Percentiles rank a stretch among this genome's conserved stretches.
Evolutionary conservation across 2,888 invertebrate genomes (phyloP).

Genomic region (Dugesia japonica): DNA sequence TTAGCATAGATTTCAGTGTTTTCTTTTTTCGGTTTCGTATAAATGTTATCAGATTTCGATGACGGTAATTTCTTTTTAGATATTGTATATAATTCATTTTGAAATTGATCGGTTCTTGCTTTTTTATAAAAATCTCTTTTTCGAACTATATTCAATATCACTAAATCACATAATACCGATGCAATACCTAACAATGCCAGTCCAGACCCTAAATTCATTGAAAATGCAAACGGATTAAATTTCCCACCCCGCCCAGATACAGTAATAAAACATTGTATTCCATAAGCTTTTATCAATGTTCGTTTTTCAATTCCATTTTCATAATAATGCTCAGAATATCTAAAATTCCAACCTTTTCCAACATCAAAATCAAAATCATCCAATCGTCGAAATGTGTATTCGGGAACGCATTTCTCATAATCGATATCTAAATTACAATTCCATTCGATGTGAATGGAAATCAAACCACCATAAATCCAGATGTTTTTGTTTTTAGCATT

Average conservation of each 20-base stretch:
- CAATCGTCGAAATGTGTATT: slow-evolving; percentile 34
- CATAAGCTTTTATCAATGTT: slow-evolving; percentile 36
- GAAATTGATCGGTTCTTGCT: slow-evolving; percentile 33
- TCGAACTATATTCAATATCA: slow-evolving; percentile 33
- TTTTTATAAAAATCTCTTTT: slow-evolving; percentile 33
- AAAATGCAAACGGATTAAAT: slow-evolving; percentile 33
- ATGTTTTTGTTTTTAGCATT: slow-evolving; percentile 34
- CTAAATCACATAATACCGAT: slow-evolving; percentile 34
- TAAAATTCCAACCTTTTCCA: slow-evolving; percentile 35
- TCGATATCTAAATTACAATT: slow-evolving; percentile 33
- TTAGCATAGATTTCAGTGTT: neutral
- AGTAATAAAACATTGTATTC: slow-evolving; percentile 38
- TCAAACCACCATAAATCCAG: slow-evolving; percentile 34
- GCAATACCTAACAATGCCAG: slow-evolving; percentile 35
- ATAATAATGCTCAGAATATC: slow-evolving; percentile 37
- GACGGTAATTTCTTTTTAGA: neutral
- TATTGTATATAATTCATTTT: neutral
- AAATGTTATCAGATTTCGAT: neutral
- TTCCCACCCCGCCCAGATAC: slow-evolving; percentile 33
- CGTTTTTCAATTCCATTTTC: slow-evolving; percentile 33
- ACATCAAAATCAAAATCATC: slow-evolving; percentile 37
- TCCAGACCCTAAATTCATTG: slow-evolving; percentile 35
- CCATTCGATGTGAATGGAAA: slow-evolving; percentile 35
- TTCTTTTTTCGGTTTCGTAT: neutral
- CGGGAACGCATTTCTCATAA: slow-evolving; percentile 33